Conservation (phyloP, 2,888 invertebrate genomes). For the Sinotaia quadrata region DNA sequence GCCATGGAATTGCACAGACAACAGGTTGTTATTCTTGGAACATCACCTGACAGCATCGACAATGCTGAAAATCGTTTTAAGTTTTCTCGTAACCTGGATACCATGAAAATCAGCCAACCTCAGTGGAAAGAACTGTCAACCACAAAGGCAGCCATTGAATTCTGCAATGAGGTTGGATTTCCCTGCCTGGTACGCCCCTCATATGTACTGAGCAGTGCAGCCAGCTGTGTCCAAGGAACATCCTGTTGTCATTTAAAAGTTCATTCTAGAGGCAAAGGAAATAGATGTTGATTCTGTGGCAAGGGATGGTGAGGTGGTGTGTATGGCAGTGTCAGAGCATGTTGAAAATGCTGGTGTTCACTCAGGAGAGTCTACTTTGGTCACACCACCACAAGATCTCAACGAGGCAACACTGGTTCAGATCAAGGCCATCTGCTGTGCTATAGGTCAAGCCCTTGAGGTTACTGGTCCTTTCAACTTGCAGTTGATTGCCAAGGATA, state of each 20-base stretch:
- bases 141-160: conserved; percentile 86
- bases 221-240: conserved; percentile 95
- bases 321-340: conserved; percentile 96
- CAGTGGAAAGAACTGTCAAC: conserved; percentile 97
- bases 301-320: conserved; percentile 90
- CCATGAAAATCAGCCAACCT: conserved; percentile 93
- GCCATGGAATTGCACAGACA: conserved; percentile 94
- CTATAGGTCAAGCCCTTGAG: conserved; percentile 90
- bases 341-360: conserved; percentile 99
- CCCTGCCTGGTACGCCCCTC: conserved; percentile 98
- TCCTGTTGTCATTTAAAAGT: conserved; percentile 99
- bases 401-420: conserved; percentile 91
- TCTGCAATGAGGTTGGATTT: conserved; percentile 95
- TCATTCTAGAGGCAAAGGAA: conserved; percentile 96
- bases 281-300: conserved; percentile 99
- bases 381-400: conserved; percentile 98
- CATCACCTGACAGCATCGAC: conserved; percentile 96
- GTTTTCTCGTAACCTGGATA: conserved; percentile 97
- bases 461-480: conserved; percentile 93
- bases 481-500: conserved; percentile 99
- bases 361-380: conserved; percentile 97
- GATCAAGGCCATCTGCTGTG: conserved; percentile 89
- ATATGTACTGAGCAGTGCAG: conserved; percentile 98
- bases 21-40: conserved; percentile 89
- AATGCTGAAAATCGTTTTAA: conserved; percentile 99